These are phyloP conservation scores for Danio choprae DNA, from an alignment of 2,797 vertebrate genomes.

Conservation along the genomic window DNA sequence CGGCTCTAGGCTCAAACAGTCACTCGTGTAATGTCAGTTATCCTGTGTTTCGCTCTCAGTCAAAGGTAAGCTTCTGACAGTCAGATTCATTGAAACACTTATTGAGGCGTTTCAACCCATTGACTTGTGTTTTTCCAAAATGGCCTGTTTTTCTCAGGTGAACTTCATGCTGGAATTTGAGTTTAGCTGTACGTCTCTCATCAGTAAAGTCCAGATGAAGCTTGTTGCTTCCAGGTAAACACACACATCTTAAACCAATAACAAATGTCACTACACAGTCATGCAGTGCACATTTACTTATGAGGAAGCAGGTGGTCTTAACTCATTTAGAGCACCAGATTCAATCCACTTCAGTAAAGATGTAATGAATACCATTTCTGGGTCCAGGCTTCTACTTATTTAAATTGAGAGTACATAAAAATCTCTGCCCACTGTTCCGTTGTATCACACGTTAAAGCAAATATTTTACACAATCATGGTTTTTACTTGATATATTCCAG, in stretches of 20 bases:
- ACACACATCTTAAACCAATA: conserved; percentile 8
- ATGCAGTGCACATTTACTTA: not conserved
- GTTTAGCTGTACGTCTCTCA: conserved; percentile 86
- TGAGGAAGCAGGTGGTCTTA: not conserved
- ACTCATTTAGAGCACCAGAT: not conserved
- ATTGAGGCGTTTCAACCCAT: not conserved
- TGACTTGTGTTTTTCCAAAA: conserved; percentile 7
- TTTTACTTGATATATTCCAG: too few relatives aligned
- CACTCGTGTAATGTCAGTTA: conserved; percentile 88
- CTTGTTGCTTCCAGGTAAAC: conserved; percentile 82
- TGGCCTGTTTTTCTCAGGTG: conserved; percentile 75
- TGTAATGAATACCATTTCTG: too few relatives aligned
- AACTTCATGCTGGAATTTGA: conserved; percentile 90
- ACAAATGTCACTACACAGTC: not conserved
- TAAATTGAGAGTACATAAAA: too few relatives aligned
- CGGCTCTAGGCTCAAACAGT: conserved; percentile 75
- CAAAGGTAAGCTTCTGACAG: conserved; percentile 76
- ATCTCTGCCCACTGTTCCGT: too few relatives aligned
- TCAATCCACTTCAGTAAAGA: too few relatives aligned
- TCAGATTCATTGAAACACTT: conserved; percentile 5
- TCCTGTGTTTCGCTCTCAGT: conserved; percentile 86
- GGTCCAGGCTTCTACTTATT: too few relatives aligned
- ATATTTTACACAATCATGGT: too few relatives aligned
- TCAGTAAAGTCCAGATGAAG: conserved; percentile 83
- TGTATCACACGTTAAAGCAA: too few relatives aligned